Base-by-base conservation (phyloP, 2,797 vertebrate genomes). In the Xyrichtys novacula region DNA sequence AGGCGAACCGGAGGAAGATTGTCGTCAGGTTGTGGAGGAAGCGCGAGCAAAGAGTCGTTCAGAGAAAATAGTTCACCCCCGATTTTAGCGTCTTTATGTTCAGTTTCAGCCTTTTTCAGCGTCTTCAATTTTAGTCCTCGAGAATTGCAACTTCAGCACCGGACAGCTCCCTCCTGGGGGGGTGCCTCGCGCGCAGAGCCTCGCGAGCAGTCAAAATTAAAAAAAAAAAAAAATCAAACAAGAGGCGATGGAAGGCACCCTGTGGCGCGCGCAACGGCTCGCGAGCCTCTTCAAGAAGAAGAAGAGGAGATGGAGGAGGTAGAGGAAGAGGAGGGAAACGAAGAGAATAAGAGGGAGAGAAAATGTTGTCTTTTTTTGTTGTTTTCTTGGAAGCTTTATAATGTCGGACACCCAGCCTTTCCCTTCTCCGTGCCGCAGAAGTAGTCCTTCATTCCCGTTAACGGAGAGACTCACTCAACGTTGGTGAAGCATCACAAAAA, bases 61-160 rank as follows among this genome's bases (percentile, higher is more conserved):
- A 75, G 28, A 16, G 60, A 14, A 44, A 71, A 70, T 7, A 70
- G 63, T 65, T 68, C 26, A 40, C 19, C 40, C 1, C 6, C 36
- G 58, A n/a, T 58, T 19, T 2, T 46, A 29, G 34, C 1, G 31
- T 4, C 2, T 44, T 31, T 22, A 6, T 42, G n/a, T n/a, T 34
- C 52, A 26, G 54, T 60, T 34, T 26, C 42, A 19, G 67, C 57
- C 44, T 60, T 36, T 47, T 7, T 34, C 19, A 1, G 29, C 58
- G 60, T 26, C 42, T 34, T 17, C 65, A 20, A 59, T 26, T 64
- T 32, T 63, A 65, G 82, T 88, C 82, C 76, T 40, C 46, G 73
- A 74, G 89, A 86, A 91, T 88, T 88, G 90, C 90, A 94, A 94
- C 88, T 95, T 94, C 93, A 94, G 94, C 92, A 95, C 94, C 91